These are phyloP conservation scores for Gymnocheta viridis DNA, from an alignment of 2,888 invertebrate genomes.

Conservation along the genomic window DNA sequence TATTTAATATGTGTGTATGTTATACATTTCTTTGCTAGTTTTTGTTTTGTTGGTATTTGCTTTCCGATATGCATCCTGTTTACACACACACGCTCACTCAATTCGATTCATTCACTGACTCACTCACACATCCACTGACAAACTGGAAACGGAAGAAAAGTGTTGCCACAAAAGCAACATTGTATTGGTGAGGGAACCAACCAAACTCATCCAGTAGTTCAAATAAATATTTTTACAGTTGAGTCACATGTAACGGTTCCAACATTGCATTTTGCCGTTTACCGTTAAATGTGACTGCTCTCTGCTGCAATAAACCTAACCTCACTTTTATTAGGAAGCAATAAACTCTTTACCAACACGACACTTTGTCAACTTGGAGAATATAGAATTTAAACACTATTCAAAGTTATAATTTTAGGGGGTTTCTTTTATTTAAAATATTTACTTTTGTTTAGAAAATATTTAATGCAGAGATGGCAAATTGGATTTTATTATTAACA, in stretches of 20 bases:
- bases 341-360: conserved; percentile 40
- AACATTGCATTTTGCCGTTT: conserved; percentile 41
- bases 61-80: conserved; percentile 68
- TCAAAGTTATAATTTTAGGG: background rate
- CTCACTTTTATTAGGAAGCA: conserved; percentile 55
- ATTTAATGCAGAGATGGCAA: conserved; percentile 10
- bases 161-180: conserved; percentile 53
- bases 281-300: conserved; percentile 47
- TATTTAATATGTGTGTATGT: conserved; percentile 12
- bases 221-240: conserved; percentile 12
- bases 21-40: conserved; percentile 23
- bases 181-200: background rate
- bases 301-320: conserved; percentile 54
- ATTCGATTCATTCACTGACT: background rate
- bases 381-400: background rate
- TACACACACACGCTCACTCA: conserved; percentile 15
- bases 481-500: background rate
- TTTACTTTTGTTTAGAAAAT: background rate
- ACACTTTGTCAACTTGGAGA: conserved; percentile 23
- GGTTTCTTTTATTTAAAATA: background rate
- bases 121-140: conserved; percentile 13
- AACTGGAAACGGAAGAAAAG: conserved; percentile 64
- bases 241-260: conserved; percentile 45
- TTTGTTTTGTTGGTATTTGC: conserved; percentile 64
- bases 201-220: conserved; percentile 15